Evolutionary conservation across 2,113 vertebrate species (phyloP), one percentile per base, ranked within the genome.

Genomic region (Myodes glareolus): DNA sequence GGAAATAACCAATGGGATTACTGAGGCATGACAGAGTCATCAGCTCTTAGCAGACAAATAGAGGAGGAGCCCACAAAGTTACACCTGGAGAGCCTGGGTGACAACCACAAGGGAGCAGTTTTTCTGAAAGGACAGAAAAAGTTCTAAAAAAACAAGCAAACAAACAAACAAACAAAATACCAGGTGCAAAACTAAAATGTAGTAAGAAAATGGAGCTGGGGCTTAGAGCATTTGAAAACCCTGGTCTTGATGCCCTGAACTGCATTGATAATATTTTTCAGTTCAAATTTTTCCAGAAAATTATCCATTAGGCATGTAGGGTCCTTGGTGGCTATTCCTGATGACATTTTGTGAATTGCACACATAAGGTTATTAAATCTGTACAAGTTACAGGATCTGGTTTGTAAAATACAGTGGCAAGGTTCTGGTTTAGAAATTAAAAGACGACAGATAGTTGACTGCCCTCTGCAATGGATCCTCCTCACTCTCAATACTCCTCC

Each of bases 401-500:
- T 52, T 25, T 73, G 5, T 73, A 19, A 73, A 78, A 23, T 6
- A 29, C 31, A 70, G 52, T 14, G 36, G 11, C 31, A 14, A n/a
- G 21, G 2, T 78, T 86, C 45, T n/a, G 52, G 29, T 1, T 67
- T 27, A 45, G 17, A 47, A 27, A 5, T 42, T 68, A 45, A 55
- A 39, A 29, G 27, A 47, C 9, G 33, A 3, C 14, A 45, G 33
- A 45, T 21, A 27, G n/a, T 72, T 58, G 63, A 31, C 58, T 42
- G 27, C 0, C 8, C 68, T 31, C 0, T 52, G 1, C 3, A 5
- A 36, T 7, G 12, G 6, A 2, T 36, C 3, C 47, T 92, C 16
- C 67, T 27, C 13, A 19, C 27, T 21, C 13, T 27, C 21, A 0
- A 0, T 27, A 8, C 27, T 19, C 50, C 36, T 12, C 29, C 31